A percentile compares a stretch with the other conserved stretches of the same genome.
Conservation (phyloP, 2,797 vertebrate genomes). For the Periophthalmus magnuspinnatus region DNA sequence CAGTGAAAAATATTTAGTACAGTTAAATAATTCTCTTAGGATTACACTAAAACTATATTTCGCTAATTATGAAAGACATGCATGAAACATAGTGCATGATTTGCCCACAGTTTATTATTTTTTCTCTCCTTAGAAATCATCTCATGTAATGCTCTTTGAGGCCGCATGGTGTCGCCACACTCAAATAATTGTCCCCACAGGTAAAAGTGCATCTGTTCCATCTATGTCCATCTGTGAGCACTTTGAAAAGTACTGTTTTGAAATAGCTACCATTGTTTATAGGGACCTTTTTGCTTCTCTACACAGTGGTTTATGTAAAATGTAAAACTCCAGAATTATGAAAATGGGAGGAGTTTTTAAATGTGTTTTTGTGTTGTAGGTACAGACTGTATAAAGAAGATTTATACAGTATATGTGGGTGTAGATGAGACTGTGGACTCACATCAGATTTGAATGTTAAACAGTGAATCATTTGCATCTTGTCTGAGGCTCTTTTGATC, state of each 20-base stretch:
- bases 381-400: no score
- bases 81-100: no score
- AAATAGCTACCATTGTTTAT: no score
- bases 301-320: no score
- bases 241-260: not conserved
- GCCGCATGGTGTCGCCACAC: not conserved
- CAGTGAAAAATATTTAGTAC: no score
- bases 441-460: conserved; percentile 11
- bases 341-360: not conserved
- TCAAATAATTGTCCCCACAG: not conserved
- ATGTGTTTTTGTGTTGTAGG: not conserved
- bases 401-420: no score
- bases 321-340: no score
- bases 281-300: no score
- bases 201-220: not conserved
- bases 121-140: not conserved
- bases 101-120: not conserved
- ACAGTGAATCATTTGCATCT: conserved; percentile 15
- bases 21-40: no score
- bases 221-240: not conserved
- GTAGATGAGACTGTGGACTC: not conserved
- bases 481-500: conserved; percentile 8
- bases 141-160: not conserved
- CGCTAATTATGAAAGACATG: no score
- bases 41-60: no score